These are phyloP conservation scores for Onchidella celtica DNA, from an alignment of 2,888 invertebrate genomes.

Conservation along the genomic window DNA sequence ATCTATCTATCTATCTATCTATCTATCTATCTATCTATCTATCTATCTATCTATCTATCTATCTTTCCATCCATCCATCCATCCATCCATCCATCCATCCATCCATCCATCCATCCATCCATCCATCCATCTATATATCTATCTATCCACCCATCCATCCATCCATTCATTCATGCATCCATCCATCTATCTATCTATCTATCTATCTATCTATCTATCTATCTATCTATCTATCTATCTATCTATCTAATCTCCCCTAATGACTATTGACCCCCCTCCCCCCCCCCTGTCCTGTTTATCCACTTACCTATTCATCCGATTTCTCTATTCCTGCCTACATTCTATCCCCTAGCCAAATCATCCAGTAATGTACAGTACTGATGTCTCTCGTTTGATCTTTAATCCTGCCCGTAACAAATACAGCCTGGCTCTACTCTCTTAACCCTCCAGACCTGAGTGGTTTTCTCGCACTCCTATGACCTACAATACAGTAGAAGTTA, in stretches of 20 bases:
- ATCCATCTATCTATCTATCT: constrained; percentile 12
- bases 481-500: neutral
- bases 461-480: constrained; percentile 1
- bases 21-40: constrained; percentile 12
- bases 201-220: neutral
- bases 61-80: constrained; percentile 3
- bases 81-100: neutral
- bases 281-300: neutral
- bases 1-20: neutral
- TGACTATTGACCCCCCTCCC: constrained; percentile 6
- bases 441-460: no score
- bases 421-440: neutral
- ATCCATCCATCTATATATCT: neutral
- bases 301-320: neutral
- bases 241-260: neutral
- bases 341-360: no score
- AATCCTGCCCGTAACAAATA: neutral
- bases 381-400: no score
- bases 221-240: neutral
- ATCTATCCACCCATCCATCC: neutral
- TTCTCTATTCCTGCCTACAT: neutral
- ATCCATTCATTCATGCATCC: neutral
- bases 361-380: no score
- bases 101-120: neutral
- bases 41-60: constrained; percentile 24